Percentiles rank a stretch among this genome's conserved stretches.
phyloP scores from a whole-genome alignment of 2,888 invertebrate genomes.

The Mythimna lalbum region DNA sequence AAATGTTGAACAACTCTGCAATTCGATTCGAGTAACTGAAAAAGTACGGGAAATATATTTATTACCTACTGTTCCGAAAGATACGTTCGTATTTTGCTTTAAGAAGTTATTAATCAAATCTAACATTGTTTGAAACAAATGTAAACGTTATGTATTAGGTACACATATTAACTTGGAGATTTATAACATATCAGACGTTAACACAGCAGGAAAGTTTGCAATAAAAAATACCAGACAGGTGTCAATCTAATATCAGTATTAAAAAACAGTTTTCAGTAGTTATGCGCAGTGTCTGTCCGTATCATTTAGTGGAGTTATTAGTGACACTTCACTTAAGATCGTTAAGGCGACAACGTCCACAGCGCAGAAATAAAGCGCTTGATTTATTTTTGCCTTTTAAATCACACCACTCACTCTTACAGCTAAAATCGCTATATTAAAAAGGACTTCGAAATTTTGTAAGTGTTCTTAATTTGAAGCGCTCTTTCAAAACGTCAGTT shows the following conservation, averaged over 20 bases:
- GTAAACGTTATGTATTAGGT: neutral
- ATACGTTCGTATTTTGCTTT: neutral
- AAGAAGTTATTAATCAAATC: neutral
- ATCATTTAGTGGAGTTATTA: constrained; percentile 53
- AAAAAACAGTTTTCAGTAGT: constrained; percentile 59
- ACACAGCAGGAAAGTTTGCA: constrained; percentile 35
- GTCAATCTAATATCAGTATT: constrained; percentile 53
- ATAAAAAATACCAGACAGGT: constrained; percentile 58
- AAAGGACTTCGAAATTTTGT: constrained; percentile 39
- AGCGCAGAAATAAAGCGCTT: constrained; percentile 24
- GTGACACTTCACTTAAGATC: constrained; percentile 64
- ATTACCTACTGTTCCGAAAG: constrained; percentile 9
- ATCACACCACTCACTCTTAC: constrained; percentile 41
- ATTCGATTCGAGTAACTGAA: constrained; percentile 2
- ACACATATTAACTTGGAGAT: constrained; percentile 12
- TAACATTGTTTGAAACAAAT: neutral
- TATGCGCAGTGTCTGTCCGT: constrained; percentile 43
- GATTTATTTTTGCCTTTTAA: constrained; percentile 34
- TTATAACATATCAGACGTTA: constrained; percentile 14
- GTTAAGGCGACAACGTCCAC: constrained; percentile 56
- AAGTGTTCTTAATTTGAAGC: constrained; percentile 35
- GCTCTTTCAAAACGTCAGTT: constrained; percentile 35
- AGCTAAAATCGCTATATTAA: constrained; percentile 32
- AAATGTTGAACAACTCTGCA: constrained; percentile 23
- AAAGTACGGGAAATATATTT: constrained; percentile 31